phyloP scores from a whole-genome alignment of 2,888 invertebrate species.

The Drosophila engyochracea region DNA sequence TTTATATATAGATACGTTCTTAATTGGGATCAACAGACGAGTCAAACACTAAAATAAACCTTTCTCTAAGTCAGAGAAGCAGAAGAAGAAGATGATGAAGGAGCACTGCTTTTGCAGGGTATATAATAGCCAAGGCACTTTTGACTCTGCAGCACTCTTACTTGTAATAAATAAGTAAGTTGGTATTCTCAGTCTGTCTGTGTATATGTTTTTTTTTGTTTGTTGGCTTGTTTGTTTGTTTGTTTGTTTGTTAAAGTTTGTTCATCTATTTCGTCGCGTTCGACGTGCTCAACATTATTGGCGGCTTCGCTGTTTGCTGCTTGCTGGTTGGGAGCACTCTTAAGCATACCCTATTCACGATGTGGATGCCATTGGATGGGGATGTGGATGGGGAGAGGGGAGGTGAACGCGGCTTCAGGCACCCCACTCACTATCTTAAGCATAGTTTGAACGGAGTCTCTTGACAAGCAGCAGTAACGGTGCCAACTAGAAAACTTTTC shows the following conservation, averaged over 20 bases:
- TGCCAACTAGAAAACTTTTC: conserved; percentile 74
- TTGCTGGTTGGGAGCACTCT: neutral
- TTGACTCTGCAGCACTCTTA: neutral
- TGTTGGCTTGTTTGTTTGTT: conserved; percentile 35
- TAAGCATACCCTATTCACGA: neutral
- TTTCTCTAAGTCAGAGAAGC: neutral
- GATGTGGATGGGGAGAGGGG: neutral
- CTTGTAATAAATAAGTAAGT: conserved; percentile 67
- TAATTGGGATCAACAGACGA: too few relatives aligned
- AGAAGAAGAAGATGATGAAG: neutral
- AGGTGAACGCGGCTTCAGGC: neutral
- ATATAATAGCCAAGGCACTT: neutral
- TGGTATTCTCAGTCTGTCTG: conserved; percentile 45
- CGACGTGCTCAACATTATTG: conserved; percentile 68
- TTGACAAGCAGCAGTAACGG: conserved; percentile 37
- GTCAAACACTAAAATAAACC: neutral
- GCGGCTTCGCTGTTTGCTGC: conserved; percentile 30
- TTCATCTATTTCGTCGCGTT: conserved; percentile 68
- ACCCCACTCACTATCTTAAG: conserved; percentile 2
- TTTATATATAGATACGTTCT: neutral
- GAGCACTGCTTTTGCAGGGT: neutral
- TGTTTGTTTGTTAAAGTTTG: conserved; percentile 72
- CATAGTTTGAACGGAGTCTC: conserved; percentile 44
- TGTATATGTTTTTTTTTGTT: conserved; percentile 19
- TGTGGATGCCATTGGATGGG: neutral